Conservation (phyloP, 2,113 vertebrate genomes). For the Vimba vimba region DNA sequence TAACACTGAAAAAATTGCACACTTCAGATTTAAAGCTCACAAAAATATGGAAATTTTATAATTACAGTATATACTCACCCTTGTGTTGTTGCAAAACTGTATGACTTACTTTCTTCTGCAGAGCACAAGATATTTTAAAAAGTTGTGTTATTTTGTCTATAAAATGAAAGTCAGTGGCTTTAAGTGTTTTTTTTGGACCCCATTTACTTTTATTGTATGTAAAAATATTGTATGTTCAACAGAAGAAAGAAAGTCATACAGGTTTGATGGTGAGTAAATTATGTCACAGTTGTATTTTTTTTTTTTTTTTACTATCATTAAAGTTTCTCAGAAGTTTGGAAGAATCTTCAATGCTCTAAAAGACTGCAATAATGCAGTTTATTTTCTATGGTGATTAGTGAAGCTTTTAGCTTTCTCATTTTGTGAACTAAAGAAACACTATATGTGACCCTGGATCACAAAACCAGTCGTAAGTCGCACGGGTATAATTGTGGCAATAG, state of each 20-base stretch:
- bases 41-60: not conserved
- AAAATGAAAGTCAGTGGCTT: too few species aligned
- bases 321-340: not conserved
- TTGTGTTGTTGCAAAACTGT: not conserved
- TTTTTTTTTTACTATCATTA: not conserved
- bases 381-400: not conserved
- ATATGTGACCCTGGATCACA: not conserved
- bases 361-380: not conserved
- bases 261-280: not conserved
- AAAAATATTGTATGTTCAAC: too few species aligned
- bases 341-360: not conserved
- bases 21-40: not conserved
- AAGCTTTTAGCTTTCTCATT: not conserved
- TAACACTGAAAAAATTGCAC: not conserved
- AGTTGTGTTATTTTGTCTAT: not conserved
- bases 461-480: too few species aligned
- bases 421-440: not conserved
- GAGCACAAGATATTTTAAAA: not conserved
- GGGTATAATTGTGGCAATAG: too few species aligned
- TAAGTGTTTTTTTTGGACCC: too few species aligned
- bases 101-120: too few species aligned
- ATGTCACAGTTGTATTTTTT: too few species aligned
- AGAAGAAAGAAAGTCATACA: too few species aligned
- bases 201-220: not conserved
- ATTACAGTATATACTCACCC: too few species aligned